phyloP scores from a whole-genome alignment of 1,140 invertebrate genomes.

The Penaeus vannamei region DNA sequence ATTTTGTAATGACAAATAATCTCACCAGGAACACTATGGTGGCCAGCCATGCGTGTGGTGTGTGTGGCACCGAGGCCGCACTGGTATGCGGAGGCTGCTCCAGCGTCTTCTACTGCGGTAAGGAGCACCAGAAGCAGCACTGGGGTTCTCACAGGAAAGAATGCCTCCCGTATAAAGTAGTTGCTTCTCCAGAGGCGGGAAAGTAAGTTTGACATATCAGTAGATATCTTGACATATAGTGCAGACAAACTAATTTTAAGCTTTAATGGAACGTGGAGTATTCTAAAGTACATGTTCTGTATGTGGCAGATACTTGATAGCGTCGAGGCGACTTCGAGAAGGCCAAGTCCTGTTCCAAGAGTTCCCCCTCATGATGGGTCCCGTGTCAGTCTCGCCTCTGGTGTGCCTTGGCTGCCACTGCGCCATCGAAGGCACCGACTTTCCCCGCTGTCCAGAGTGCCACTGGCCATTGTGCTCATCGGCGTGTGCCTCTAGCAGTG shows the following conservation, averaged over 20 bases:
- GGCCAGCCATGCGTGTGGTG: constrained; percentile 61
- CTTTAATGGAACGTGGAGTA: not conserved
- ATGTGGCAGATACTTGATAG: constrained; percentile 78
- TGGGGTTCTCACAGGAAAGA: constrained; percentile 73
- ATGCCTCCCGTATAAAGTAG: constrained; percentile 71
- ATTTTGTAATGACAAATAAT: not conserved
- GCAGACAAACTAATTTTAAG: not conserved
- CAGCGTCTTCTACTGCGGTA: constrained; percentile 70
- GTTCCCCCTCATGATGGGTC: constrained; percentile 81
- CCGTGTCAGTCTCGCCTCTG: constrained; percentile 69
- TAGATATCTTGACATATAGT: not conserved
- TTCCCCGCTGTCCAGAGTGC: constrained; percentile 73
- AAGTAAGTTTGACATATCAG: constrained; percentile 34
- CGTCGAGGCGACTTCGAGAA: constrained; percentile 80
- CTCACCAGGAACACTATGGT: constrained; percentile 5
- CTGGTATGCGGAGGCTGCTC: constrained; percentile 70
- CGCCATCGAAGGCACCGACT: constrained; percentile 27
- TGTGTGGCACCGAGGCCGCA: constrained; percentile 68
- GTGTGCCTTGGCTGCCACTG: constrained; percentile 64
- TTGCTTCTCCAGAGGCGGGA: constrained; percentile 71
- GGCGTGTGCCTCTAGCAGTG: constrained; percentile 73
- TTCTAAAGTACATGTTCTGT: not conserved
- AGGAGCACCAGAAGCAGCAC: constrained; percentile 71
- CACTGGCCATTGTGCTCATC: constrained; percentile 83
- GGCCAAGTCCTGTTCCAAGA: constrained; percentile 84